Evolutionary conservation across 2,113 vertebrate species (phyloP).

Genomic region (Esox niger): DNA sequence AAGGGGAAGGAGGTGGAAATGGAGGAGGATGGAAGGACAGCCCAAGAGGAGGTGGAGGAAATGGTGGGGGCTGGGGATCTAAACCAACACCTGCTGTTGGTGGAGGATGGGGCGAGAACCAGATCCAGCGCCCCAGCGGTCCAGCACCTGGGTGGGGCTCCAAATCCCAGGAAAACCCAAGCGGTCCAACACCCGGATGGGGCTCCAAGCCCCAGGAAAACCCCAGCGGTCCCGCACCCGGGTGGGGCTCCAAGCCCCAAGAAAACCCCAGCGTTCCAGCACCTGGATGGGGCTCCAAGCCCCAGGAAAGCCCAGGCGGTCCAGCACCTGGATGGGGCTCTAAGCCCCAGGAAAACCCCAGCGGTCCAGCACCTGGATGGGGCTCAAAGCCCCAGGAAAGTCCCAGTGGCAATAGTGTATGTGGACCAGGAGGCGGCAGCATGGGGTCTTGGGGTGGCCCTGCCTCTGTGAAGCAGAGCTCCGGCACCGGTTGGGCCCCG

Average conservation of each 20-base stretch:
- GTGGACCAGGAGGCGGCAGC: slow-evolving; percentile 63
- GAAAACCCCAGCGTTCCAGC: too few relatives aligned
- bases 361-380: too few relatives aligned
- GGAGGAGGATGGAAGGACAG: slow-evolving; percentile 71
- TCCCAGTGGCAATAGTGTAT: slow-evolving; percentile 41
- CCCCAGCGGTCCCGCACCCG: slow-evolving; percentile 50
- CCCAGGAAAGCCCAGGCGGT: too few relatives aligned
- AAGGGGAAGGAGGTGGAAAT: slow-evolving; percentile 66
- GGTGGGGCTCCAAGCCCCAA: too few relatives aligned
- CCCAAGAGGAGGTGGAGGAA: slow-evolving; percentile 43
- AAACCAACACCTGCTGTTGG: slow-evolving; percentile 58
- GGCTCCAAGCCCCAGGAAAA: slow-evolving; percentile 88
- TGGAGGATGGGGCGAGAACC: slow-evolving; percentile 84
- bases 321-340: too few relatives aligned
- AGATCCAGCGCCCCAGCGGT: slow-evolving; percentile 26
- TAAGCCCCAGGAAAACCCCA: too few relatives aligned
- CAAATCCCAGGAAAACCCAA: slow-evolving; percentile 31
- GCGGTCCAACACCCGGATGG: slow-evolving; percentile 83
- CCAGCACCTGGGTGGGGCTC: too few relatives aligned
- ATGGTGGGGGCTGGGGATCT: slow-evolving; percentile 45
- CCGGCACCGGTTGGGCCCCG: slow-evolving; percentile 45
- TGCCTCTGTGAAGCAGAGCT: slow-evolving; percentile 88
- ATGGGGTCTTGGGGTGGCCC: slow-evolving; percentile 91
- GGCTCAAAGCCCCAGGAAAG: too few relatives aligned
- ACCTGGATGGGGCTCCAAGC: too few relatives aligned